phyloP scores from a whole-genome alignment of 2,888 invertebrate species.

The Danaus chrysippus region DNA sequence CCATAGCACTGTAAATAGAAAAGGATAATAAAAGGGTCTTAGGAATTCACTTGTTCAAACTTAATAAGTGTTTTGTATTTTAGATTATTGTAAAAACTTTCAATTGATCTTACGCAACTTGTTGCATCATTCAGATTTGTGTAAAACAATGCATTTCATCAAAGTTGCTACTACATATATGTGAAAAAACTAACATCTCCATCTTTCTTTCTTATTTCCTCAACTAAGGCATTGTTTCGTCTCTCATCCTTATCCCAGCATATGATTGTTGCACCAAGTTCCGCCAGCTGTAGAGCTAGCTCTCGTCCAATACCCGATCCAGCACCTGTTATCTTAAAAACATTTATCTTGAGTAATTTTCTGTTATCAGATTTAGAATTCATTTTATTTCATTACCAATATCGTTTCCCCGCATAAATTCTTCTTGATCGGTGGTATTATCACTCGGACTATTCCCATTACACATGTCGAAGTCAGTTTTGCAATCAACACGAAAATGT shows the following conservation, averaged over 20 bases:
- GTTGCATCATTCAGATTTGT: no score
- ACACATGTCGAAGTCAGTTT: constrained; percentile 63
- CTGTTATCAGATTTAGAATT: background rate
- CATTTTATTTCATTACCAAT: constrained; percentile 43
- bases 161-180: background rate
- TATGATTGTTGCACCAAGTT: constrained; percentile 67
- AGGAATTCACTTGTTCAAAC: no score
- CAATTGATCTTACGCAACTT: no score
- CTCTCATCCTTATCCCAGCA: constrained; percentile 67
- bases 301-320: constrained; percentile 67
- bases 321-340: constrained; percentile 63
- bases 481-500: constrained; percentile 57
- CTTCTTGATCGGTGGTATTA: constrained; percentile 64
- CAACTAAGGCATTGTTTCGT: constrained; percentile 60
- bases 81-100: no score
- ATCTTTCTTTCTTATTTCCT: constrained; percentile 63
- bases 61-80: no score
- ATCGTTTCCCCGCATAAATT: constrained; percentile 69
- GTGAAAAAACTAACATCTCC: constrained; percentile 52
- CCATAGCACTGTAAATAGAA: constrained; percentile 54
- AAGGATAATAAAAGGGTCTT: background rate
- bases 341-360: background rate
- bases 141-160: no score
- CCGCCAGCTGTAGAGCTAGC: constrained; percentile 67
- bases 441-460: constrained; percentile 46